phyloP scores from a whole-genome alignment of 2,113 vertebrate genomes.

The Cettia cetti region DNA sequence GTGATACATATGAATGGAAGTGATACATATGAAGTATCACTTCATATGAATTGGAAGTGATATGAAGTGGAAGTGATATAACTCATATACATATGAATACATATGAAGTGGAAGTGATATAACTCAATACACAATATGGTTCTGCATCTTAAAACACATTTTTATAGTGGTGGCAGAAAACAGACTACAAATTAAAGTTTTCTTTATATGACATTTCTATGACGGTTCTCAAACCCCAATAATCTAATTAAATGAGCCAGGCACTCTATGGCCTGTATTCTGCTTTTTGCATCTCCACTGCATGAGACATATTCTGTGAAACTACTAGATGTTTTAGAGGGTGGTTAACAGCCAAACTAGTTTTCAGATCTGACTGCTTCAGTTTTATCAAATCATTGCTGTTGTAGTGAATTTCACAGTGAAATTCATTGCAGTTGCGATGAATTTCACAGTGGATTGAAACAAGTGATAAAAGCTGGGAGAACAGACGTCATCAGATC shows the following conservation, averaged over 20 bases:
- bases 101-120: not conserved
- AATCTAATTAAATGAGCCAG: not conserved
- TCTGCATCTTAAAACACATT: not conserved
- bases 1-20: not conserved
- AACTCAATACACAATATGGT: not conserved
- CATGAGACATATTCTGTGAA: not conserved
- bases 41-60: no score
- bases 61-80: not conserved
- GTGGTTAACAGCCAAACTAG: not conserved
- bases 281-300: not conserved
- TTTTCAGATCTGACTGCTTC: not conserved
- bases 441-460: not conserved
- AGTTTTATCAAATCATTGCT: not conserved
- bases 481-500: not conserved
- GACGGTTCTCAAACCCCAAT: not conserved
- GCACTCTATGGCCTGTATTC: not conserved
- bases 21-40: no score
- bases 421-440: no score
- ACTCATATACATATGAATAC: no score
- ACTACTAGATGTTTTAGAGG: not conserved
- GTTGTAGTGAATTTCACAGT: not conserved
- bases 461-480: accelerated
- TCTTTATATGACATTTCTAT: not conserved
- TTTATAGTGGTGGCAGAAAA: not conserved
- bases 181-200: accelerated